Conservation (phyloP, 1,140 invertebrate species). For the Zaprionus inermis region DNA sequence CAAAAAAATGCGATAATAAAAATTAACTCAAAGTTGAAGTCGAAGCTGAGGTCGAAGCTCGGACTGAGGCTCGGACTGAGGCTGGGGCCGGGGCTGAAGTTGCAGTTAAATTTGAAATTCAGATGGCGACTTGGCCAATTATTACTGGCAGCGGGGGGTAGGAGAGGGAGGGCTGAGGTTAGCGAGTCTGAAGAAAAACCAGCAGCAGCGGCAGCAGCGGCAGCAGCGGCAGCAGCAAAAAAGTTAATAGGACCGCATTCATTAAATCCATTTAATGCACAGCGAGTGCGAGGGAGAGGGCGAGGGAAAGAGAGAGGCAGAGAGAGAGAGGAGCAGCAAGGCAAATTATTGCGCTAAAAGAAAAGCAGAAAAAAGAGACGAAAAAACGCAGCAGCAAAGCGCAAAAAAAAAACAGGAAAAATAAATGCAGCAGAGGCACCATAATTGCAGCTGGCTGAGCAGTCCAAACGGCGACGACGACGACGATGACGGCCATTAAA, state of each 20-base stretch:
- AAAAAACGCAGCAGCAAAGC: constrained; percentile 37
- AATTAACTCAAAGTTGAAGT: constrained; percentile 58
- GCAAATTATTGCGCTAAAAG: constrained; percentile 81
- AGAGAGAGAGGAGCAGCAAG: constrained; percentile 10
- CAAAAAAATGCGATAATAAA: constrained; percentile 69
- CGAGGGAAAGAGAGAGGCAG: not conserved
- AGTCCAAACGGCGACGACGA: constrained; percentile 51
- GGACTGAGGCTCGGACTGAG: not conserved
- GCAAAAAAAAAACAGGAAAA: constrained; percentile 35
- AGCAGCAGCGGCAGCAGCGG: constrained; percentile 40
- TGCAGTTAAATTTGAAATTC: constrained; percentile 74
- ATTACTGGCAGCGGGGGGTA: constrained; percentile 58
- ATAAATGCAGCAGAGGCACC: constrained; percentile 39
- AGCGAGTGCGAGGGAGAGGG: constrained; percentile 14
- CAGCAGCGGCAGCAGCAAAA: constrained; percentile 56
- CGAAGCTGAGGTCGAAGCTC: not conserved
- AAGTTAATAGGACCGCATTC: constrained; percentile 83
- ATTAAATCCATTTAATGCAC: constrained; percentile 84
- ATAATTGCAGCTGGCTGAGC: constrained; percentile 78
- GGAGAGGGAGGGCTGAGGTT: not conserved
- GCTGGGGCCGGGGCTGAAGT: not conserved
- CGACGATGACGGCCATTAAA: constrained; percentile 64
- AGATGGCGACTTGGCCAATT: constrained; percentile 73
- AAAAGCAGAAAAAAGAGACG: constrained; percentile 41
- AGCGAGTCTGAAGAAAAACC: constrained; percentile 33